Base-by-base conservation (phyloP, 2,113 vertebrate species). In the Numida meleagris region DNA sequence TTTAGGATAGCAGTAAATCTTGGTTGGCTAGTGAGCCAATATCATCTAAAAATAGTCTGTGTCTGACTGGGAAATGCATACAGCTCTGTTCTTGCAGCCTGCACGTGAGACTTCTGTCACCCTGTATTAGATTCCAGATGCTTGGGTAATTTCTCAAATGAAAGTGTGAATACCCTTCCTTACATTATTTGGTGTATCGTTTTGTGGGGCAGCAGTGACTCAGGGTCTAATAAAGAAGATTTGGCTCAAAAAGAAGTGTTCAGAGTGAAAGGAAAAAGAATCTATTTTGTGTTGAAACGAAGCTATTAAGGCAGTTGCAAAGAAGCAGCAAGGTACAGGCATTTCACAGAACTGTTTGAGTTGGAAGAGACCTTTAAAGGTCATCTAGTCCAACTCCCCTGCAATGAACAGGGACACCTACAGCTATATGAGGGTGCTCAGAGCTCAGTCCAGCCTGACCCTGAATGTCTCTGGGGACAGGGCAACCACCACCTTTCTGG, bases 11-110 rank as follows among this genome's bases (percentile, higher is more conserved):
- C 61, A 48, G 63, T 75, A 94, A 86, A 83, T 83, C 51, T 78
- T 86, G 15, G 68, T 91, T 82, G 82, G 51, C 63, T 91, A 55
- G 46, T 71, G 51, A 89, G 63, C 75, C 79, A 86, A 18, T 86
- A 88, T 50, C 0, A 9, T 82, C 87, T 95, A 95, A 95, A 96
- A 95, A 96, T 95, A 96, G 57, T 38, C 51, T 42, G 18, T 72
- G 38, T 89, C 58, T 89, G 66, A 80, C 55, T 79, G 42, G 67
- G 63, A 94, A 88, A 88, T 38, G 45, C 87, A 88, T 82, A 77
- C 67, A 80, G 72, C 57, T 94, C 72, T 58, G 12, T 63, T 89
- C 63, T 46, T 81, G 27, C 68, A 80, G 72, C 42, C 57, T 94
- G 68, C 46, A 42, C 67, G 59, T 51, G 63, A 90, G 50, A 77